phyloP scores from a whole-genome alignment of 2,113 vertebrate species.

The Toxotes jaculatrix region DNA sequence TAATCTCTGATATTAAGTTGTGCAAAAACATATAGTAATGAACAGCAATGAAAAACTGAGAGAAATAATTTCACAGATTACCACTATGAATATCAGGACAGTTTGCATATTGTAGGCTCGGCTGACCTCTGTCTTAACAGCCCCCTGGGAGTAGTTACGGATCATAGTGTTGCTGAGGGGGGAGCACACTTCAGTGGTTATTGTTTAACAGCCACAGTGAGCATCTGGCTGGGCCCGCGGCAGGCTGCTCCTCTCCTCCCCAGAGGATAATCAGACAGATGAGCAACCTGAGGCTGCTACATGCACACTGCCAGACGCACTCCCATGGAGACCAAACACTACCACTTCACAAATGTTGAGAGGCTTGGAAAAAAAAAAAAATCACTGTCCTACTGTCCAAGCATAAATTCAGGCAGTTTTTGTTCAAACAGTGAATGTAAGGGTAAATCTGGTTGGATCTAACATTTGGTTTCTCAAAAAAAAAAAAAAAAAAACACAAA shows the following conservation, averaged over 20 bases:
- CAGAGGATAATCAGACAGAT: constrained; percentile 66
- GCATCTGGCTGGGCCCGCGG: constrained; percentile 64
- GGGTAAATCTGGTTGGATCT: not conserved
- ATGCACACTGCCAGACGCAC: constrained; percentile 35
- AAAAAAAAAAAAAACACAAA: not conserved
- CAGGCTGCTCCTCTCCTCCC: constrained; percentile 46
- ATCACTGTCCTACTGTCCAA: not conserved
- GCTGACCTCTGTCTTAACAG: constrained; percentile 33
- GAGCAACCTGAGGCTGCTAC: constrained; percentile 66
- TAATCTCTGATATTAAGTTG: not conserved
- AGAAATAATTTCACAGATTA: not conserved
- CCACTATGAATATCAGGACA: constrained; percentile 30
- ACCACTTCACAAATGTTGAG: constrained; percentile 24
- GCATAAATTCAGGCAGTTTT: constrained; percentile 17
- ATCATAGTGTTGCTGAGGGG: constrained; percentile 49
- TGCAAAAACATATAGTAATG: not conserved
- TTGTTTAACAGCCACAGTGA: constrained; percentile 67
- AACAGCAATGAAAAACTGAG: not conserved
- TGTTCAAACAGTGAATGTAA: not conserved
- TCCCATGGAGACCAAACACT: constrained; percentile 32
- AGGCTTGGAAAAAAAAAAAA: not conserved
- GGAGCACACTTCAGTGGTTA: constrained; percentile 66
- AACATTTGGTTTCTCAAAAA: not conserved
- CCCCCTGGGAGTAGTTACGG: constrained; percentile 28
- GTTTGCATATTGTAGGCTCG: constrained; percentile 21